Evolutionary conservation across 1,140 invertebrate species (phyloP), one percentile per base, ranked within the genome.

Genomic region (Leptopilina boulardi): DNA sequence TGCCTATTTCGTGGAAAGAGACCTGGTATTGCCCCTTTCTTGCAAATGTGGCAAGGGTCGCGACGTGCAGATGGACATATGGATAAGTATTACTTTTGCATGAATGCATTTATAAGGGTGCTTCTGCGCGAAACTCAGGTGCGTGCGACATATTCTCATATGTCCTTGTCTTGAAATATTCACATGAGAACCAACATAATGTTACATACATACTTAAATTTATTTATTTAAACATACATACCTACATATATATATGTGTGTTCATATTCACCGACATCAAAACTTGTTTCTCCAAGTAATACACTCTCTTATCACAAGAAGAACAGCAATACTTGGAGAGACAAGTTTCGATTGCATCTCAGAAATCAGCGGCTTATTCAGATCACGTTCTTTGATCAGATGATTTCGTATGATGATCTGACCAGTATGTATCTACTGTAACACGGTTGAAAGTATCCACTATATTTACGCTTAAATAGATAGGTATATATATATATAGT

Each of bases 51-150:
- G 76, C 76, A 78, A 83, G 82, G 80, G 80, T 83, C 80, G 78
- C 81, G 79, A 77, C 80, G 82, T 77, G 78, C 73, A 85, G 83
- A 86, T 83, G 80, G 82, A 86, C 80, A 82, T 74, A 74, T 78
- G 79, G 78, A 81, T 85, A 84, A 82, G 80, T 82, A 83, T 83
- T 82, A 84, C 84, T 81, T 84, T 78, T 80, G 82, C 84, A 84
- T 82, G 80, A 82, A 82, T 81, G 81, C 80, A 78, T 77, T 56
- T 78, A 80, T 79, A 74, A 81, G 74, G 76, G 73, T 71, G 71
- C 79, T 80, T 30, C 59, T 59, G 42, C 56, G 44, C 56, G 38
- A 44, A 70, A 71, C 23, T n/a, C 15, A 34, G 77, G 76, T 85
- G 80, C 82, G 77, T 82, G 77, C 76, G 79, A 75, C 77, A 82